Percentiles rank a stretch among this genome's conserved stretches.
These are phyloP conservation scores for Gila orcuttii DNA, from an alignment of 2,113 vertebrate genomes.

Conservation along the genomic window DNA sequence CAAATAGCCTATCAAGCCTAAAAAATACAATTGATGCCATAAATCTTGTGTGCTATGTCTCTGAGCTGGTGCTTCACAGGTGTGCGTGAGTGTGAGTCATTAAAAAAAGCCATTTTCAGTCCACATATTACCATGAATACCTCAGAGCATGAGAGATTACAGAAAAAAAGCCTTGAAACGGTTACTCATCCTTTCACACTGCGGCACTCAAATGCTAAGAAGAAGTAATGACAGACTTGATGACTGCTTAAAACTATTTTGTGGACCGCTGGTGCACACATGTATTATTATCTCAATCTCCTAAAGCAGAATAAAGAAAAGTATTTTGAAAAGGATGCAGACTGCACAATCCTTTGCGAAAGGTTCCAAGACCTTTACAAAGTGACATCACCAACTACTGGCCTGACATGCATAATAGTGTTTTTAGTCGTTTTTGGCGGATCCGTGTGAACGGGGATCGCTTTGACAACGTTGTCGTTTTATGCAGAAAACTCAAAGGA, in stretches of 20 bases:
- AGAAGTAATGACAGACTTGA: conserved; percentile 28
- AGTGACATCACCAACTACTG: too few relatives aligned
- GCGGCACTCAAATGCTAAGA: not conserved
- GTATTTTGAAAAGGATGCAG: not conserved
- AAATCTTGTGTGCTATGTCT: not conserved
- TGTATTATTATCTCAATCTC: conserved; percentile 10
- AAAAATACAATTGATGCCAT: conserved; percentile 13
- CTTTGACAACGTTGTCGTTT: too few relatives aligned
- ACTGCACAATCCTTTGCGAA: not conserved
- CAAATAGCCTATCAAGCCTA: not conserved
- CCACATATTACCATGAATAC: conserved; percentile 21
- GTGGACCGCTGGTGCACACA: conserved; percentile 6
- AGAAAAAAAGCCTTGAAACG: not conserved
- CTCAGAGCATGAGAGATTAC: conserved; percentile 4
- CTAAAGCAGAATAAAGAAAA: not conserved
- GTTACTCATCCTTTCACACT: conserved; percentile 26
- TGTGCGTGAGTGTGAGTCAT: conserved; percentile 21
- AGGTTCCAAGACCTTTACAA: not conserved
- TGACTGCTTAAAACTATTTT: conserved; percentile 4
- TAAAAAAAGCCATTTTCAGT: conserved; percentile 5
- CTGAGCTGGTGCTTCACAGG: conserved; percentile 29
- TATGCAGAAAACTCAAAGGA: too few relatives aligned
- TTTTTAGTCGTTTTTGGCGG: too few relatives aligned
- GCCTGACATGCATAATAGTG: too few relatives aligned
- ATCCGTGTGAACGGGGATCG: too few relatives aligned